phyloP scores from a whole-genome alignment of 2,113 vertebrate species.

The Tetraodon nigroviridis region DNA sequence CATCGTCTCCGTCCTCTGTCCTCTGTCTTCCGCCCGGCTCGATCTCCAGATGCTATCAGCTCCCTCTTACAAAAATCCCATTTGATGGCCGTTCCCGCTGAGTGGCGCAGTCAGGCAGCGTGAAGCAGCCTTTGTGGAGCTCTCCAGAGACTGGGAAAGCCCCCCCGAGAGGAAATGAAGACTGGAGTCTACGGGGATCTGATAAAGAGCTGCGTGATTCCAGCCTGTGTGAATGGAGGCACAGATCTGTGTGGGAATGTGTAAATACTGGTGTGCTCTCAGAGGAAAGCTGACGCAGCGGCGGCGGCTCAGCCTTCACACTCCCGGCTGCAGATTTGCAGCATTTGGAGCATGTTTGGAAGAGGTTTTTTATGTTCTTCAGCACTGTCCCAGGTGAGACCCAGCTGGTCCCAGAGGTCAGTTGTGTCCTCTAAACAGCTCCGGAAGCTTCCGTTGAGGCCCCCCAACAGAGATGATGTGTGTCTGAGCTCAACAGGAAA shows the following conservation, averaged over 20 bases:
- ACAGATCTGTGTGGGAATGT: conserved; percentile 27
- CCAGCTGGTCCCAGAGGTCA: not conserved
- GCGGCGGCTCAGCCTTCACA: no score
- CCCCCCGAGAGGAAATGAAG: conserved; percentile 56
- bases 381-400: not conserved
- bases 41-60: conserved; percentile 59
- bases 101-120: conserved; percentile 47
- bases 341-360: no score
- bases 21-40: conserved; percentile 15
- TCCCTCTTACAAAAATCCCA: conserved; percentile 47
- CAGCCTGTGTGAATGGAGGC: conserved; percentile 35
- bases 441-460: conserved; percentile 15
- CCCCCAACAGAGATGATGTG: conserved; percentile 16
- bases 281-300: conserved; percentile 8
- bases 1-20: not conserved
- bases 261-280: conserved; percentile 14
- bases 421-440: not conserved
- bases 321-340: not conserved
- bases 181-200: conserved; percentile 44
- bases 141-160: conserved; percentile 31
- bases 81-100: conserved; percentile 60
- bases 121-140: conserved; percentile 59
- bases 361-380: not conserved
- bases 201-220: conserved; percentile 49
- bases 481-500: conserved; percentile 56